Evolutionary conservation across 2,888 invertebrate species (phyloP).

Genomic region (Molanna angustata): DNA sequence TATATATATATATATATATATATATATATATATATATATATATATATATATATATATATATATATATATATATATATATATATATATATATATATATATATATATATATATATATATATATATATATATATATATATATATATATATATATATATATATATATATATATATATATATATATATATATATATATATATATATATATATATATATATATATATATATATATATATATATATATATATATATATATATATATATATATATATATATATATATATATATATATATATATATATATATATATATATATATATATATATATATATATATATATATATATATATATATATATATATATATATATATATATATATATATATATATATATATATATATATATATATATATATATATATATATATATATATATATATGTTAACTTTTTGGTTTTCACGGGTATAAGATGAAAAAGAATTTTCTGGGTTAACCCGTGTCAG

Average conservation of each 20-base stretch:
- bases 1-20: constrained; percentile 8
- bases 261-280: neutral
- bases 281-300: neutral
- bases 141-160: constrained; percentile 14
- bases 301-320: neutral
- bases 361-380: neutral
- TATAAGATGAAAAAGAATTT: too few species aligned
- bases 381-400: neutral
- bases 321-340: neutral
- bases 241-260: neutral
- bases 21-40: constrained; percentile 15
- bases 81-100: constrained; percentile 18
- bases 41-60: constrained; percentile 18
- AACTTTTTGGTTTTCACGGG: too few species aligned
- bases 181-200: neutral
- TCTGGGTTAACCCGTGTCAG: too few species aligned
- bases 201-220: neutral
- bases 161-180: neutral
- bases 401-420: neutral
- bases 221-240: neutral
- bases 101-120: constrained; percentile 17
- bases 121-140: constrained; percentile 18
- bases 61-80: constrained; percentile 18
- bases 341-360: neutral
- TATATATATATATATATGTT: neutral